These are phyloP conservation scores for Bombus huntii DNA, from an alignment of 1,140 invertebrate genomes.

Conservation along the genomic window DNA sequence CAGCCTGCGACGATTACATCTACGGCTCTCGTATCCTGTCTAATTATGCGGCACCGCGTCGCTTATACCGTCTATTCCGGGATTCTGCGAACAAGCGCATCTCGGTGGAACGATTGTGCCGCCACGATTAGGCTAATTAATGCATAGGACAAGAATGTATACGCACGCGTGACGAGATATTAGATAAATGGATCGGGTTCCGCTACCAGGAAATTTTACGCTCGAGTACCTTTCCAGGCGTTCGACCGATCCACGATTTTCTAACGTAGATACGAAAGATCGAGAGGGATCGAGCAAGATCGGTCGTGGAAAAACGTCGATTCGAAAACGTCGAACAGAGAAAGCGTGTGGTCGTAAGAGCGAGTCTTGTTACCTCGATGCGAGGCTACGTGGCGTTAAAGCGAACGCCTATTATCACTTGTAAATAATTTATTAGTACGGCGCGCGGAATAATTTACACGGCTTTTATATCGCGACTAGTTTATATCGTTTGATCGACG, in stretches of 20 bases:
- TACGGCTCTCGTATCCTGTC: background rate
- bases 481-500: background rate
- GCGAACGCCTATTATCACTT: constrained; percentile 12
- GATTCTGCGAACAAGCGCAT: constrained; percentile 17
- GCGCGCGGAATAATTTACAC: constrained; percentile 1
- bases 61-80: constrained; percentile 32
- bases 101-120: constrained; percentile 20
- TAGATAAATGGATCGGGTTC: constrained; percentile 53
- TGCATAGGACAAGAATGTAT: constrained; percentile 48
- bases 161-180: constrained; percentile 59
- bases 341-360: background rate
- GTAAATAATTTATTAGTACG: constrained; percentile 25
- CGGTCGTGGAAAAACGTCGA: background rate
- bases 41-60: constrained; percentile 7
- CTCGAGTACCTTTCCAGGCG: constrained; percentile 41
- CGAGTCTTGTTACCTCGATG: background rate
- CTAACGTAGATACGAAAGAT: background rate
- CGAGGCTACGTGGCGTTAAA: background rate
- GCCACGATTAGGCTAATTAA: constrained; percentile 56
- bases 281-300: background rate
- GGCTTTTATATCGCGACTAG: background rate
- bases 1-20: background rate
- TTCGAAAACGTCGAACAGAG: constrained; percentile 9
- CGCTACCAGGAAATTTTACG: constrained; percentile 52
- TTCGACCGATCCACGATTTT: background rate